Conservation (phyloP, 2,113 vertebrate species). For the Ptilonorhynchus violaceus region DNA sequence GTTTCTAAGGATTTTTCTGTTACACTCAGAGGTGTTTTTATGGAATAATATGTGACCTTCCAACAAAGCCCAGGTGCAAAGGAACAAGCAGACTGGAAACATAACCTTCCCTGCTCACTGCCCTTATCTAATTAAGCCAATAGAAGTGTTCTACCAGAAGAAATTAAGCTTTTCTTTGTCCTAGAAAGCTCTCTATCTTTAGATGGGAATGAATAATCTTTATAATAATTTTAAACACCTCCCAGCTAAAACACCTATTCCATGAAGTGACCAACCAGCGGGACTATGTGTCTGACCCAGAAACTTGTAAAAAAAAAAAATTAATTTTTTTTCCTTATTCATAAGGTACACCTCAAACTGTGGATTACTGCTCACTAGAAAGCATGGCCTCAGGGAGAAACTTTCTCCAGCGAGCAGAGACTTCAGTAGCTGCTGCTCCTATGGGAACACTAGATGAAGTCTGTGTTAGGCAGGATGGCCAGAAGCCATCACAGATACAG, state of each 20-base stretch:
- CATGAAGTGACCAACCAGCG: background rate
- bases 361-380: background rate
- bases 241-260: background rate
- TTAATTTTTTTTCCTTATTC: accelerated
- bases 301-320: background rate
- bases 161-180: background rate
- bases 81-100: background rate
- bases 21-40: background rate
- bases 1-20: background rate
- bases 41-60: background rate
- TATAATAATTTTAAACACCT: background rate
- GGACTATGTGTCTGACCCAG: background rate
- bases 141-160: background rate
- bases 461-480: background rate
- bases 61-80: background rate
- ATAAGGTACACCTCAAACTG: background rate
- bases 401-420: background rate
- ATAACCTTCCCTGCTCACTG: background rate
- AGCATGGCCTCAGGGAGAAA: background rate
- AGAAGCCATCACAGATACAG: background rate
- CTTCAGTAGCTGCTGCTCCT: background rate
- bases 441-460: background rate
- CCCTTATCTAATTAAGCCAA: background rate
- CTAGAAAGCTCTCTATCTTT: slow-evolving; percentile 33
- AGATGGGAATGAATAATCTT: background rate